A percentile compares a stretch with the other conserved stretches of the same genome.
Evolutionary conservation across 2,888 invertebrate species (phyloP).

Genomic region (Agrochola lota): DNA sequence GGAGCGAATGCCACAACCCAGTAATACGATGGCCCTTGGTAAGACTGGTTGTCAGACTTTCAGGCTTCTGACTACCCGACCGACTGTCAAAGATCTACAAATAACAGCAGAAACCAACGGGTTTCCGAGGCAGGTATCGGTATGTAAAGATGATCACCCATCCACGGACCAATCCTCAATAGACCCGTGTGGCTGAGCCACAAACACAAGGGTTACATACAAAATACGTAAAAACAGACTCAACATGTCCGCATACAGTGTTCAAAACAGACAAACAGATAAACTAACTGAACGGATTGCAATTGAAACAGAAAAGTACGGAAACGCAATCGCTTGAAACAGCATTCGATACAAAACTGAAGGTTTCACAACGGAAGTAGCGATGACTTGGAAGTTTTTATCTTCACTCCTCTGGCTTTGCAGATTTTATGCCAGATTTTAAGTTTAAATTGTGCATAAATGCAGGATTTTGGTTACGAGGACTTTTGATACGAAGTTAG

Average conservation of each 20-base stretch:
- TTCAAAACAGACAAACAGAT: conserved; percentile 30
- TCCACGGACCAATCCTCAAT: no score
- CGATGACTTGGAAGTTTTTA: conserved; percentile 20
- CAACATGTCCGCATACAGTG: conserved; percentile 7
- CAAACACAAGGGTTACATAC: background rate
- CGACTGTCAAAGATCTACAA: no score
- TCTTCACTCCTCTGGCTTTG: conserved; percentile 16
- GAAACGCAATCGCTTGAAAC: conserved; percentile 44
- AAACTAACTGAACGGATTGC: conserved; percentile 43
- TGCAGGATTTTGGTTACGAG: background rate
- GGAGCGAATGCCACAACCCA: no score
- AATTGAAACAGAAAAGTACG: conserved; percentile 36
- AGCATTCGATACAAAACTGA: conserved; percentile 41
- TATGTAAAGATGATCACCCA: no score
- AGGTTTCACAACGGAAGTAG: conserved; percentile 12
- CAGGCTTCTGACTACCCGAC: no score
- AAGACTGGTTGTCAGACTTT: no score
- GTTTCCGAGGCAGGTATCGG: no score
- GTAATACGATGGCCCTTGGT: no score
- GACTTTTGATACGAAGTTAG: background rate
- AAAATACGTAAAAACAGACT: background rate
- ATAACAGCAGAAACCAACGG: no score
- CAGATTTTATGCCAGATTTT: conserved; percentile 1
- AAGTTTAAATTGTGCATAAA: background rate
- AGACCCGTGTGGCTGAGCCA: no score